Evolutionary conservation across 2,797 vertebrate species (phyloP).

Genomic region (Pygocentrus nattereri): DNA sequence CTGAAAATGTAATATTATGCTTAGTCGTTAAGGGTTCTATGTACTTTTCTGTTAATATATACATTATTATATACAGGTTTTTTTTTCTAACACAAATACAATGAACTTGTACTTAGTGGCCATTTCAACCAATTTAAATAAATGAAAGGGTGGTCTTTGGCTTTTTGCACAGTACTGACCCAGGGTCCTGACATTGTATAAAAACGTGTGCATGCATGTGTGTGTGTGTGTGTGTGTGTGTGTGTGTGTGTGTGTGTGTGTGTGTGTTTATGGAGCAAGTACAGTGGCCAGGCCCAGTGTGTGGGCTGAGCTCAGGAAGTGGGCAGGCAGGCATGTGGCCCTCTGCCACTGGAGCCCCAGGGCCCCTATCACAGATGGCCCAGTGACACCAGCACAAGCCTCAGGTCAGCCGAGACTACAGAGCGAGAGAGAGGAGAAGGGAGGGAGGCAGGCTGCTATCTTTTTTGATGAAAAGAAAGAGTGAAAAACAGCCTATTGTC

Average conservation of each 20-base stretch:
- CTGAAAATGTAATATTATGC: too few relatives aligned
- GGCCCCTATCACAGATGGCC: conserved; percentile 62
- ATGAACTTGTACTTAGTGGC: too few relatives aligned
- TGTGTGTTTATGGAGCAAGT: conserved; percentile 43
- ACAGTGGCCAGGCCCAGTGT: conserved; percentile 40
- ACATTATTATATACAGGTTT: too few relatives aligned
- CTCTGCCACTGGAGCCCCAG: conserved; percentile 51
- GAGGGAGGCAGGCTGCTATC: neutral
- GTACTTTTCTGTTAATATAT: too few relatives aligned
- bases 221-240: conserved; percentile 25
- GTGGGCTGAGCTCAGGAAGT: conserved; percentile 60
- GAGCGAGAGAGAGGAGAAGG: conserved; percentile 31
- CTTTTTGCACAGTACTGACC: neutral
- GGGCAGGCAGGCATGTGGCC: conserved; percentile 60
- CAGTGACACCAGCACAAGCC: conserved; percentile 50
- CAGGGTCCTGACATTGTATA: neutral
- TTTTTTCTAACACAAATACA: too few relatives aligned
- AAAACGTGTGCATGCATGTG: conserved; percentile 7
- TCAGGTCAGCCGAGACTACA: conserved; percentile 47
- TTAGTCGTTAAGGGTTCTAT: too few relatives aligned
- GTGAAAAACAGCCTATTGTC: conserved; percentile 23
- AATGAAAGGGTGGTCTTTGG: too few relatives aligned
- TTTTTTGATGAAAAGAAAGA: conserved; percentile 42
- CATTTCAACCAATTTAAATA: too few relatives aligned
- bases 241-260: conserved; percentile 42